Evolutionary conservation across 64 coral and sea anemone genomes (phyloP).

Genomic region (Montipora efflorescens): DNA sequence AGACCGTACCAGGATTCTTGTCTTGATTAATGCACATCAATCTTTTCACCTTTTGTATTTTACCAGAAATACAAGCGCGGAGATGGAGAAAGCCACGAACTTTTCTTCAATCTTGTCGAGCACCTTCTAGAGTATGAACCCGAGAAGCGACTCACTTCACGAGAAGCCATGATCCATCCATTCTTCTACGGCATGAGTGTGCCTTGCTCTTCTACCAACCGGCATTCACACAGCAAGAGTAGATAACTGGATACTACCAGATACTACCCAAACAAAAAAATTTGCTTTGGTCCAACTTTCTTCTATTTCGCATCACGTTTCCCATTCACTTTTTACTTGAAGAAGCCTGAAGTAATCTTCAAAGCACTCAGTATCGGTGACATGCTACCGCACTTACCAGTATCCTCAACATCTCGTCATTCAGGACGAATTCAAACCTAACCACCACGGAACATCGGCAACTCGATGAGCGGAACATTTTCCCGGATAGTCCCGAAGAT

Average conservation of each 20-base stretch:
- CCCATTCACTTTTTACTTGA: background rate
- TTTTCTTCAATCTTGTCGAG: slow-evolving; percentile 92
- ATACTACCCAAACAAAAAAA: background rate
- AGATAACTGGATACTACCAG: slow-evolving; percentile 80
- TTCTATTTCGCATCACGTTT: slow-evolving; percentile 53
- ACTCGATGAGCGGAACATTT: no score
- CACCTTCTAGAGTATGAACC: slow-evolving; percentile 89
- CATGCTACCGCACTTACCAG: background rate
- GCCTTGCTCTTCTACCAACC: slow-evolving; percentile 38
- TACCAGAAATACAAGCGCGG: slow-evolving; percentile 81
- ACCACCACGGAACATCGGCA: no score
- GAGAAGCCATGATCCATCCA: slow-evolving; percentile 87
- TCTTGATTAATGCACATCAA: no score
- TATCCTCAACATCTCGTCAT: no score
- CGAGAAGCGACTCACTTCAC: slow-evolving; percentile 75
- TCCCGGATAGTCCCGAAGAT: no score
- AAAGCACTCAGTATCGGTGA: background rate
- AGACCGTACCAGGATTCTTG: no score
- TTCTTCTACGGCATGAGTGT: slow-evolving; percentile 78
- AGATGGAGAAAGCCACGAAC: slow-evolving; percentile 72
- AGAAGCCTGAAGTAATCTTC: background rate
- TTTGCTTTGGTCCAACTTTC: background rate
- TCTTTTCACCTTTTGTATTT: background rate
- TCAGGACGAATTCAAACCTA: no score
- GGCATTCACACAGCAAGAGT: slow-evolving; percentile 92